A percentile compares a stretch with the other conserved stretches of the same genome.
Conservation (phyloP, 2,888 invertebrate genomes). For the Cetonia aurata region DNA sequence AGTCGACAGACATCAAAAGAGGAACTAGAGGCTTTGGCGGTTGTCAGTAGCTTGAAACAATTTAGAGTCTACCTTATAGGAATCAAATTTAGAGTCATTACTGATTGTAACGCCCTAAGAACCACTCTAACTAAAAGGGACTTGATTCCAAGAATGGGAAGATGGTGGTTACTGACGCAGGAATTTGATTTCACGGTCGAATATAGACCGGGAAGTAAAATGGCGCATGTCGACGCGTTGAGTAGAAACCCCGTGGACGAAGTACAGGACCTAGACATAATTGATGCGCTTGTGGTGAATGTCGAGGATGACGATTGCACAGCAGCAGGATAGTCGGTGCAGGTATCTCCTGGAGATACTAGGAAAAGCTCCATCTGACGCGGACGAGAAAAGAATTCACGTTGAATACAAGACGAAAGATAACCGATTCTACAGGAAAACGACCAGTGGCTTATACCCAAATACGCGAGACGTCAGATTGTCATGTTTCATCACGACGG, state of each 20-base stretch:
- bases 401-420: constrained; percentile 25
- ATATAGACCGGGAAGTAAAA: constrained; percentile 55
- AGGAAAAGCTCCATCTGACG: constrained; percentile 24
- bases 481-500: constrained; percentile 58
- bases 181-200: constrained; percentile 57
- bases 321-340: constrained; percentile 19
- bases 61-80: constrained; percentile 53
- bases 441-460: constrained; percentile 22
- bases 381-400: constrained; percentile 36
- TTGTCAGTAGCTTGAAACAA: constrained; percentile 52
- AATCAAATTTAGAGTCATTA: constrained; percentile 50
- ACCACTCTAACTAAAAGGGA: constrained; percentile 51
- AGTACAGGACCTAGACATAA: background rate
- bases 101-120: constrained; percentile 53
- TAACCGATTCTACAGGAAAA: constrained; percentile 26
- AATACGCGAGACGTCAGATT: constrained; percentile 23
- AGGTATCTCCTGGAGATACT: constrained; percentile 44
- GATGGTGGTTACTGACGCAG: constrained; percentile 55
- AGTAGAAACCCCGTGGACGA: constrained; percentile 30
- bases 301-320: constrained; percentile 29
- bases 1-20: constrained; percentile 42
- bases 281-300: background rate
- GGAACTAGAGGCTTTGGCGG: constrained; percentile 57
- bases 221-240: constrained; percentile 52
- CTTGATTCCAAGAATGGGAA: constrained; percentile 54